Conservation (phyloP, 1,140 invertebrate species). For the Leguminivora glycinivorella region DNA sequence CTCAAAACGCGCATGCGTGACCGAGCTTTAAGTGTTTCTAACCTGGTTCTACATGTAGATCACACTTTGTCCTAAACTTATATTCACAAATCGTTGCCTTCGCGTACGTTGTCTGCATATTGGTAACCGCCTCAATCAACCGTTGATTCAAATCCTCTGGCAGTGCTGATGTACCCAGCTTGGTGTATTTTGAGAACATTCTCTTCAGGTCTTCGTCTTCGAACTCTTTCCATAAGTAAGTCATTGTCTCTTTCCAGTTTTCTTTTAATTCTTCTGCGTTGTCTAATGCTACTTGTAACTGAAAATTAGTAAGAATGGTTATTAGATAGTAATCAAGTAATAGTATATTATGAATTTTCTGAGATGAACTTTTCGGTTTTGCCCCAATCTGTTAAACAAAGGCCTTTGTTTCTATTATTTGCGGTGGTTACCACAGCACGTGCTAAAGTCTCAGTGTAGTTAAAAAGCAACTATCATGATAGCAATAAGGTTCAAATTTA, state of each 20-base stretch:
- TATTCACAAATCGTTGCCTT: conserved; percentile 89
- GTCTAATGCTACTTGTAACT: conserved; percentile 68
- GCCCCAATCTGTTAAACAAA: too few relatives aligned
- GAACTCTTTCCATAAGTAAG: conserved; percentile 82
- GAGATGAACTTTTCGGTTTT: too few relatives aligned
- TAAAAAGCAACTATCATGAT: too few relatives aligned
- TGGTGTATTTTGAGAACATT: conserved; percentile 82
- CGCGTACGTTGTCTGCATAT: conserved; percentile 90
- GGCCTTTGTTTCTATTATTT: too few relatives aligned
- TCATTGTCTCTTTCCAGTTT: conserved; percentile 80
- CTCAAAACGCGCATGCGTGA: too few relatives aligned
- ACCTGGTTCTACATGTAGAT: conserved; percentile 88
- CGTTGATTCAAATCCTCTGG: conserved; percentile 83
- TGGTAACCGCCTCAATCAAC: conserved; percentile 81
- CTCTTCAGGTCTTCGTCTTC: conserved; percentile 81
- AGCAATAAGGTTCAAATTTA: too few relatives aligned
- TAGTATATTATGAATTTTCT: too few relatives aligned
- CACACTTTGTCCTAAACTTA: conserved; percentile 83
- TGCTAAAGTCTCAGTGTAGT: too few relatives aligned
- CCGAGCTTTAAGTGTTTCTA: conserved; percentile 31
- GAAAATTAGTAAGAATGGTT: conserved; percentile 34
- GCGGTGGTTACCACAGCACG: too few relatives aligned
- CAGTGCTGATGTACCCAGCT: conserved; percentile 85
- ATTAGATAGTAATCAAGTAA: too few relatives aligned
- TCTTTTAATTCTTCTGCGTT: conserved; percentile 74